phyloP scores from a whole-genome alignment of 2,113 vertebrate species.

The Periophthalmus modestus region DNA sequence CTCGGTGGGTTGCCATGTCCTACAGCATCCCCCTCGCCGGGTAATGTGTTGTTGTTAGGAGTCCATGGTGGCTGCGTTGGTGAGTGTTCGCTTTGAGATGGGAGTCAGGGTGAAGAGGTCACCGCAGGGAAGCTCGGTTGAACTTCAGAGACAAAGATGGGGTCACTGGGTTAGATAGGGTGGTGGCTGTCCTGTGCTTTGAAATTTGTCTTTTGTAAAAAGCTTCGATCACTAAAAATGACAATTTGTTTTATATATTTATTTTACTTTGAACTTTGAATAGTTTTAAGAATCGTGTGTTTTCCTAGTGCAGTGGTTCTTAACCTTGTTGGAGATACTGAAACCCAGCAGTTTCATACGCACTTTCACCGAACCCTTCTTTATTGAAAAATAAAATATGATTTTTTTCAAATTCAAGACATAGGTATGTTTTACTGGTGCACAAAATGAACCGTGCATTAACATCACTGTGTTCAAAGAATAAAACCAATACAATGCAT shows the following conservation, averaged over 20 bases:
- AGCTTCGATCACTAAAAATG: not conserved
- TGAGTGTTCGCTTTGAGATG: conserved; percentile 48
- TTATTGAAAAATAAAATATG: no score
- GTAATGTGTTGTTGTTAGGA: conserved; percentile 55
- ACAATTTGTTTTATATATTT: not conserved
- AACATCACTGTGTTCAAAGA: no score
- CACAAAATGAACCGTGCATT: no score
- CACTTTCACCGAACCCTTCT: no score
- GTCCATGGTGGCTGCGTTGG: conserved; percentile 43
- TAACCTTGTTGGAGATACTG: no score
- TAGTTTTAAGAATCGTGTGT: not conserved
- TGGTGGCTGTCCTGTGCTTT: not conserved
- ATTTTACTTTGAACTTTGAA: not conserved
- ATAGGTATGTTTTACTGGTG: no score
- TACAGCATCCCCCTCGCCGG: conserved; percentile 57
- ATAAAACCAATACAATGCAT: no score
- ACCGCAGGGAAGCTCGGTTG: conserved; percentile 18
- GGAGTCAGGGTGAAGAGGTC: conserved; percentile 49
- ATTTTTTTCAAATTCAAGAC: no score
- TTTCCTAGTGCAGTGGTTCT: no score
- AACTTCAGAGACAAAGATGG: conserved; percentile 32
- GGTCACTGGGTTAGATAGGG: conserved; percentile 37
- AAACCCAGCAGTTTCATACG: no score
- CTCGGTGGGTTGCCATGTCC: conserved; percentile 66
- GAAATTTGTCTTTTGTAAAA: not conserved